Conservation (phyloP, 2,888 invertebrate species). For the Lepas anatifera region DNA sequence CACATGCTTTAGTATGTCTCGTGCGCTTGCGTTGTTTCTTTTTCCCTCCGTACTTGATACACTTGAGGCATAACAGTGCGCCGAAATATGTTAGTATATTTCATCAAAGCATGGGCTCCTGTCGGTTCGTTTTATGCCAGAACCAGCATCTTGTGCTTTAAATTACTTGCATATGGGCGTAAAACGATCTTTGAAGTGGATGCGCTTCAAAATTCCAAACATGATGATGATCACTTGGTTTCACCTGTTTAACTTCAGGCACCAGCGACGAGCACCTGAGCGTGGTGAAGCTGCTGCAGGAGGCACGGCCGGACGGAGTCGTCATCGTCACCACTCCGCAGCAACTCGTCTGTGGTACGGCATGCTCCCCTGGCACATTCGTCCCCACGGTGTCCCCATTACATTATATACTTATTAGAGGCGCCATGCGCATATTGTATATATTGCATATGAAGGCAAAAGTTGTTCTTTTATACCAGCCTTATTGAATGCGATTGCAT, state of each 20-base stretch:
- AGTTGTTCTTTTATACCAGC: no score
- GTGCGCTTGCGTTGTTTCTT: no score
- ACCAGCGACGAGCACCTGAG: conserved; percentile 86
- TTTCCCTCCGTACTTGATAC: no score
- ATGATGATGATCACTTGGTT: neutral
- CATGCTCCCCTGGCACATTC: neutral
- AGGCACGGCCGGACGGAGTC: conserved; percentile 53
- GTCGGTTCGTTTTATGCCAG: neutral
- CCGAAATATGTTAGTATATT: no score
- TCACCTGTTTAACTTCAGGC: conserved; percentile 30
- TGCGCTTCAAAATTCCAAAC: neutral
- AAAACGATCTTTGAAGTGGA: neutral
- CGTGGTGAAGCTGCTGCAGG: conserved; percentile 41
- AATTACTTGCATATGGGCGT: conserved; percentile 33
- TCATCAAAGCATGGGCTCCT: no score
- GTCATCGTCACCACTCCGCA: conserved; percentile 91
- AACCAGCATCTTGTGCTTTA: neutral
- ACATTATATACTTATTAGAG: no score
- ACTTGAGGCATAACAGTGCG: neutral
- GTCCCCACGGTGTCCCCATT: no score
- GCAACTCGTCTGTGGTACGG: conserved; percentile 19
- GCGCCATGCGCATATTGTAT: no score
- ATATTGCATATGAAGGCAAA: no score
- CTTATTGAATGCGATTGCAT: no score
- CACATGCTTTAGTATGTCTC: no score